Percentiles rank a stretch among this genome's conserved stretches.
These are phyloP conservation scores for Ctenomys sociabilis DNA, from an alignment of 2,113 vertebrate species.

Conservation along the genomic window DNA sequence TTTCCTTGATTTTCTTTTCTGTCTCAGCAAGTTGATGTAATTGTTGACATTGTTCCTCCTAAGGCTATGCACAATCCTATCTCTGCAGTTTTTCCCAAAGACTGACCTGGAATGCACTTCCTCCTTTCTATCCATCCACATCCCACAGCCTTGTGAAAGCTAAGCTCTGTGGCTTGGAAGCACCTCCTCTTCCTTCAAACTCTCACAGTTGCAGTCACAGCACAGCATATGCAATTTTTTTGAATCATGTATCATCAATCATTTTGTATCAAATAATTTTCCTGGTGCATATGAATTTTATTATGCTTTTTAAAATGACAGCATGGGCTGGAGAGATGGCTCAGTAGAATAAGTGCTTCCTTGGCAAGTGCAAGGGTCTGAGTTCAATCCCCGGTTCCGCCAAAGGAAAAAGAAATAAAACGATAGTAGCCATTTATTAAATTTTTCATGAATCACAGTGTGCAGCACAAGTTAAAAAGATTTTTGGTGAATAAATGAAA, in stretches of 20 bases:
- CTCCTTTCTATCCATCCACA: not conserved
- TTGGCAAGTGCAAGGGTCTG: no score
- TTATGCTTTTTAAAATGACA: not conserved
- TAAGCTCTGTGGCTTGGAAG: not conserved
- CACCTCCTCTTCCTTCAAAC: not conserved
- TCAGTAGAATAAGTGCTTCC: no score
- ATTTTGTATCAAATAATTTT: constrained; percentile 15
- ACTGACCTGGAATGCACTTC: not conserved
- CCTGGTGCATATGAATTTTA: not conserved
- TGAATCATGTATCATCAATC: not conserved
- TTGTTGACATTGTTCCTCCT: not conserved
- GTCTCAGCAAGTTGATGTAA: not conserved
- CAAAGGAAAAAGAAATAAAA: no score
- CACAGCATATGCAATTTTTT: not conserved
- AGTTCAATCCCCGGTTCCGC: no score
- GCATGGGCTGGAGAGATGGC: no score
- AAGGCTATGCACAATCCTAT: not conserved
- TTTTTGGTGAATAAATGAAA: constrained; percentile 9
- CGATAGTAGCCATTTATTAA: not conserved
- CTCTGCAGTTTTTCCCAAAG: not conserved
- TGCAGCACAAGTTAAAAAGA: not conserved
- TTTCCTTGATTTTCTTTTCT: not conserved
- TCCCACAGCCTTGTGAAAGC: not conserved
- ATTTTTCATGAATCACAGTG: not conserved
- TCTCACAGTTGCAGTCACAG: not conserved